A percentile compares a stretch with the other conserved stretches of the same genome.
Evolutionary conservation across 1,140 invertebrate species (phyloP).

Genomic region (Drosophila lacertosa): DNA sequence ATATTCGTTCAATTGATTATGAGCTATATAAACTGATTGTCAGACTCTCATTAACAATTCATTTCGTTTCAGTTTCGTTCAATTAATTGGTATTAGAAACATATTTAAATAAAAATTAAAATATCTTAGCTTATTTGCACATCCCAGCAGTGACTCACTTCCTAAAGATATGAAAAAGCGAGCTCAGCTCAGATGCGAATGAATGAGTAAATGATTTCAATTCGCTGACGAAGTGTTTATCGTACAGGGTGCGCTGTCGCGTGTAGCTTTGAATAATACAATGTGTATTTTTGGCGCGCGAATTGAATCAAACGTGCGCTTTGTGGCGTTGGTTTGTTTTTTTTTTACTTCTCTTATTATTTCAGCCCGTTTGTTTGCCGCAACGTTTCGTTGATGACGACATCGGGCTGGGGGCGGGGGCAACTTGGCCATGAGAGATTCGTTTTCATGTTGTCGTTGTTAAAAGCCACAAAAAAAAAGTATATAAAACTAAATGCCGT

Average conservation of each 20-base stretch:
- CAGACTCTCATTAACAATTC: too few species aligned
- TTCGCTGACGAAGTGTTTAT: background rate
- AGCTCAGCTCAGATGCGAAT: constrained; percentile 18
- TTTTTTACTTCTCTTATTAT: constrained; percentile 18
- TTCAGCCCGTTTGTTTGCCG: constrained; percentile 5
- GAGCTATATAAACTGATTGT: too few species aligned
- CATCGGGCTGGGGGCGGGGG: constrained; percentile 37
- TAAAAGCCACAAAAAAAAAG: constrained; percentile 34
- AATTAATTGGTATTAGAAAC: too few species aligned
- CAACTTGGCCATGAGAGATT: constrained; percentile 43
- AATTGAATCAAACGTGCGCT: constrained; percentile 21
- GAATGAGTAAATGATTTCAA: background rate
- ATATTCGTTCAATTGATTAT: too few species aligned
- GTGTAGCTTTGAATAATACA: background rate
- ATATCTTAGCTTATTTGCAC: too few species aligned
- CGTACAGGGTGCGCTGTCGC: constrained; percentile 15
- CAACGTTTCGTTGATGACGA: constrained; percentile 59
- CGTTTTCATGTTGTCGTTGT: constrained; percentile 38
- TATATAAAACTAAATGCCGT: constrained; percentile 21
- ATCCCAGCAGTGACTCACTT: constrained; percentile 4
- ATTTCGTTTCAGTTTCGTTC: too few species aligned
- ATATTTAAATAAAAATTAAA: too few species aligned
- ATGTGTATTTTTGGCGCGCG: constrained; percentile 34
- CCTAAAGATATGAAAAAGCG: background rate
- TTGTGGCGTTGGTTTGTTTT: constrained; percentile 43